Conservation (phyloP, 1,140 invertebrate genomes). For the Euglossa dilemma region DNA sequence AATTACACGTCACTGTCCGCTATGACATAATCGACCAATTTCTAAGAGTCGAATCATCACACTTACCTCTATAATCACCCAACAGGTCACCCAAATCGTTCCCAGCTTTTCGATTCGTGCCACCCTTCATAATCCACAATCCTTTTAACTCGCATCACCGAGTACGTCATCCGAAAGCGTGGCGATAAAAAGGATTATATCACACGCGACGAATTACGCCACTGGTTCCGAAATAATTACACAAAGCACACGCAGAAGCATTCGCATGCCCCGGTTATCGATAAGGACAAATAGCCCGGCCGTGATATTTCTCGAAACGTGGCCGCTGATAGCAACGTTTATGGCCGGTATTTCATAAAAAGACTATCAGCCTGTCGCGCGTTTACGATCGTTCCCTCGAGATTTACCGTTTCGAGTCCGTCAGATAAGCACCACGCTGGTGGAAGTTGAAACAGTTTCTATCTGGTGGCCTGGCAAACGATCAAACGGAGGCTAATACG, state of each 20-base stretch:
- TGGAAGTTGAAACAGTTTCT: not conserved
- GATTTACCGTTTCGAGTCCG: conserved; percentile 8
- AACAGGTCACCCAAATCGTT: too few species aligned
- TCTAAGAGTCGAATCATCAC: too few species aligned
- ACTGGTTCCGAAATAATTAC: too few species aligned
- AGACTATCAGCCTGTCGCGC: conserved; percentile 16
- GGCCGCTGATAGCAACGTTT: conserved; percentile 9
- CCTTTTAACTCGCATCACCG: too few species aligned
- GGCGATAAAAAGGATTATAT: too few species aligned
- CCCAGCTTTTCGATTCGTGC: too few species aligned
- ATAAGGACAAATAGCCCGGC: not conserved
- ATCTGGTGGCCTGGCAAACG: not conserved
- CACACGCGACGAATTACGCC: too few species aligned
- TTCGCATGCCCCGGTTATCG: not conserved
- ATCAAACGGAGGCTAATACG: conserved; percentile 17
- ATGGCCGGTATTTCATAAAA: conserved; percentile 10
- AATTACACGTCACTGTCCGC: too few species aligned
- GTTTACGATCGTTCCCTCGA: conserved; percentile 17
- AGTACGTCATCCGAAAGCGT: too few species aligned
- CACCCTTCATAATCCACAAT: too few species aligned
- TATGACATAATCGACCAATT: too few species aligned
- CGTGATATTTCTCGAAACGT: not conserved
- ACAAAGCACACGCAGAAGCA: not conserved
- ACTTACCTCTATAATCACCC: too few species aligned
- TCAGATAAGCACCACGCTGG: not conserved